Base-by-base conservation (phyloP, 2,797 vertebrate genomes). In the Enteromius trimaculatus region DNA sequence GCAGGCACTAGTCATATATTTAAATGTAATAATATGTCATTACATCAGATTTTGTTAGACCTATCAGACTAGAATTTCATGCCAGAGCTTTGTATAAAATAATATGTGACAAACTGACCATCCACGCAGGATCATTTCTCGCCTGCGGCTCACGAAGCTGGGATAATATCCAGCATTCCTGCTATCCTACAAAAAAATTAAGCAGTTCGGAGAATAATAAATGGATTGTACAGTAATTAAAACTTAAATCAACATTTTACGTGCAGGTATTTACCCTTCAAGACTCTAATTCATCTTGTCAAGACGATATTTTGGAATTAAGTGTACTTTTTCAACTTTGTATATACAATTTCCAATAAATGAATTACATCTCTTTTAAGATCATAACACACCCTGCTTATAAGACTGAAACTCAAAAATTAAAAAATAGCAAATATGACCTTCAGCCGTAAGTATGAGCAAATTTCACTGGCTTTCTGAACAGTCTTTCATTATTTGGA, bases 401-500 rank as follows among this genome's bases (percentile, higher is more conserved):
- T 16, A 14, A 64, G 14, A 64, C 29, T 17, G 16, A 31, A 64
- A 64, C 62, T 6, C 58, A 29, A 8, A 65, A 19, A 66, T 21
- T 11, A 29, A 11, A 66, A 68, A 39, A 66, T 8, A 6, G 19
- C 19, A 68, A 68, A 39, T n/a, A 21, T 13, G 13, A n/a, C 16
- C 31, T 53, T 68, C 21, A 51, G 5, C 21, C 8, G 16, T 62
- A 31, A 37, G 29, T 23, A 31, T 64, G 62, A 13, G 6, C 4
- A 31, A n/a, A 29, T 58, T 55, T 39, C 49, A 42, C 31, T 26
- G 39, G n/a, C 37, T 77, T 44, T 42, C 77, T 26, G 58, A 77
- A 77, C 64, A 72, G 71, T 55, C 79, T 60, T 71, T 42, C 49
- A 49, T 68, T 49, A 23, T 69, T 80, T 82, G 19, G 10, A 55